phyloP scores from a whole-genome alignment of 2,888 invertebrate genomes.

The Unio delphinus region DNA sequence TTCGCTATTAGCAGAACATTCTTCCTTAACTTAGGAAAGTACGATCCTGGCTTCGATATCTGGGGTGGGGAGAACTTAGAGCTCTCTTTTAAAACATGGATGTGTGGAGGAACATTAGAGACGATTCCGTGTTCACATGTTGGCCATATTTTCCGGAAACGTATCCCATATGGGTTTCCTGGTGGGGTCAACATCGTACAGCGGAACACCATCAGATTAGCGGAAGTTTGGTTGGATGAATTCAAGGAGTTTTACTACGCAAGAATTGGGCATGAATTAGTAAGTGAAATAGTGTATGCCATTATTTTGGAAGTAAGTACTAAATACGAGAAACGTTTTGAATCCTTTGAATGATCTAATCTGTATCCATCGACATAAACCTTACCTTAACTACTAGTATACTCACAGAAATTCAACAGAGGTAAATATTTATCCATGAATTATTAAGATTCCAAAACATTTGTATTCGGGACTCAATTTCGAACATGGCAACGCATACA shows the following conservation, averaged over 20 bases:
- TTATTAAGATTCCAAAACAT: too few relatives aligned
- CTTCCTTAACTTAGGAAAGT: conserved; percentile 90
- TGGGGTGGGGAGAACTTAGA: conserved; percentile 99
- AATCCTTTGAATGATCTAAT: neutral
- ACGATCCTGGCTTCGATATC: conserved; percentile 94
- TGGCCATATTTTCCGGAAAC: conserved; percentile 93
- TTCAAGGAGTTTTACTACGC: conserved; percentile 75
- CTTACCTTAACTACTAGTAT: neutral
- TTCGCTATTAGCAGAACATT: conserved; percentile 92
- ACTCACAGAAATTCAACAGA: too few relatives aligned
- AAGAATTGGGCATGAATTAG: conserved; percentile 35
- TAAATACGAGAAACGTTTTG: neutral
- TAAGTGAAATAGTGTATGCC: conserved; percentile 9
- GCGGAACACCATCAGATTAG: conserved; percentile 91
- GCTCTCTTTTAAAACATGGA: conserved; percentile 98
- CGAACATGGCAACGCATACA: too few relatives aligned
- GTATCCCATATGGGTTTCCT: conserved; percentile 85
- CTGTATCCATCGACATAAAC: neutral
- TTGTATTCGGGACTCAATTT: too few relatives aligned
- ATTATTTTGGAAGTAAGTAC: neutral
- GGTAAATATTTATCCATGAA: too few relatives aligned
- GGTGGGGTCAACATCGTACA: conserved; percentile 80
- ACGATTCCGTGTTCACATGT: conserved; percentile 95
- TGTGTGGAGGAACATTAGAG: conserved; percentile 94
- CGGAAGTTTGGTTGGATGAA: conserved; percentile 97